Base-by-base conservation (phyloP, 2,888 invertebrate genomes). In the Heliconius cydno region DNA sequence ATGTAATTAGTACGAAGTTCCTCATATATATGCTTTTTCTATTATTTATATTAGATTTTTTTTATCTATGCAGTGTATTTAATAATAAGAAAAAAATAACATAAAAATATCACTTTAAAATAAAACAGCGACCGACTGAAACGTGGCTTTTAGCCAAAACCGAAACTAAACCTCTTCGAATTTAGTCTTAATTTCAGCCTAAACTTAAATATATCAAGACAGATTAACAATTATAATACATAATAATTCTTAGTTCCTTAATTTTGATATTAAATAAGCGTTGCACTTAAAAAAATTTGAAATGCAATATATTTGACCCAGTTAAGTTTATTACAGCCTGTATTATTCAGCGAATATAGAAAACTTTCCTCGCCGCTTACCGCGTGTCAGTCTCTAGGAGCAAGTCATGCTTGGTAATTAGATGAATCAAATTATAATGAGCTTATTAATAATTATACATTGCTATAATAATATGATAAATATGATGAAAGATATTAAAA, bases 251-350 rank as follows among this genome's bases (percentile, higher is more conserved):
- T 68, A 38, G 0, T 10, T 38, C 3, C 34, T 67, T 67, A 22
- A 67, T 67, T n/a, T 25, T 7, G 9, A 34, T n/a, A 9, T 67
- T 22, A n/a, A 68, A 38, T n/a, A 68, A 34, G 25, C 25, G n/a
- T 63, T 63, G 38, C 67, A 38, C 34, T 68, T 68, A 68, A 4
- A 68, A 10, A 5, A 68, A 68, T n/a, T 38, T 38, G n/a, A 68
- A 68, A 19, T 68, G 67, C 66, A 67, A 67, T 67, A 38, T 68
- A 38, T 68, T 66, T 38, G 67, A 38, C 67, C 67, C 38, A 68
- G 38, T 68, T 68, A 68, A 34, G n/a, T 12, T 68, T 68, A 38
- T 38, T 38, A 68, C 67, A 34, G 10, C 34, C 22, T 67, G 67
- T 67, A 67, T 68, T 68, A 38, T 68, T 34, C 67, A 22, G n/a